Percentiles rank a stretch among this genome's conserved stretches.
phyloP scores from a whole-genome alignment of 2,797 vertebrate genomes.

The Tamandua tetradactyla region DNA sequence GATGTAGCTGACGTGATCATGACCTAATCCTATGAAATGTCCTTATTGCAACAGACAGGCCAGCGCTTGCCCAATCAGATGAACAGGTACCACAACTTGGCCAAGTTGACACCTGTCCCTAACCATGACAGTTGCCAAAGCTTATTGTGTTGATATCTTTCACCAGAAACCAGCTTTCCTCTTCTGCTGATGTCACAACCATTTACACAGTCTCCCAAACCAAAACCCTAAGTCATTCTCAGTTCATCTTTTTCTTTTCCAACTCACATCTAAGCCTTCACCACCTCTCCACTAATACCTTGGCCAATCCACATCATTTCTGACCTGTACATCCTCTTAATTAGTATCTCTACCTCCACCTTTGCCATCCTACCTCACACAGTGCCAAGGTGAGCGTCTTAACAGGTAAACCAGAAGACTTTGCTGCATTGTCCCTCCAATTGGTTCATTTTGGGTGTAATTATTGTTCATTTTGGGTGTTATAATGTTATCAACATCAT shows the following conservation, averaged over 20 bases:
- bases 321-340: not conserved
- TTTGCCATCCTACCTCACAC: rapidly evolving
- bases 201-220: not conserved
- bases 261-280: not conserved
- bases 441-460: not conserved
- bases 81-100: too few species aligned
- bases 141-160: not conserved
- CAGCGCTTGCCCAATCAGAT: too few species aligned
- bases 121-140: too few species aligned
- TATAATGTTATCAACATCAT: not conserved
- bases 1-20: too few species aligned
- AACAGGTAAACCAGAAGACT: not conserved
- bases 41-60: too few species aligned
- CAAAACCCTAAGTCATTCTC: not conserved
- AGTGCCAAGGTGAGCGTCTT: not conserved
- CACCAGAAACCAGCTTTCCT: not conserved
- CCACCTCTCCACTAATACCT: too few species aligned
- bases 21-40: too few species aligned
- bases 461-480: not conserved
- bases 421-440: too few species aligned
- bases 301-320: not conserved
- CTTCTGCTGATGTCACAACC: not conserved
- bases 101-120: too few species aligned
- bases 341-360: too few species aligned
- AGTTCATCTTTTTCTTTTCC: not conserved